phyloP scores from a whole-genome alignment of 2,797 vertebrate species.

The Stomatorhinus walkeri region DNA sequence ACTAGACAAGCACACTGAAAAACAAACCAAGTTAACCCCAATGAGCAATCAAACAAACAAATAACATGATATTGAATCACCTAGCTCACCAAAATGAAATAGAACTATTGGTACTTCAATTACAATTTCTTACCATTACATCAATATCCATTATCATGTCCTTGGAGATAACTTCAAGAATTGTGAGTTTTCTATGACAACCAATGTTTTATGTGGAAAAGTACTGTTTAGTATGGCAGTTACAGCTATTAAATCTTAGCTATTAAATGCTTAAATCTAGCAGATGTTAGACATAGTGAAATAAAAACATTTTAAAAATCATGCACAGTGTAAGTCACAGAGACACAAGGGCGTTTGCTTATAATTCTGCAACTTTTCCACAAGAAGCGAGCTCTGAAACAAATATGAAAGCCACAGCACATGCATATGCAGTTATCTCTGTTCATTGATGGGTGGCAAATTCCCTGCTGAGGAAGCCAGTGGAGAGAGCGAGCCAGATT shows the following conservation, averaged over 20 bases:
- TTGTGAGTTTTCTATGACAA: not conserved
- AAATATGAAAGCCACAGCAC: not conserved
- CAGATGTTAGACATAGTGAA: not conserved
- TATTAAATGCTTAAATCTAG: not conserved
- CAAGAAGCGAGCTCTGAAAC: not conserved
- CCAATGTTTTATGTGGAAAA: not conserved
- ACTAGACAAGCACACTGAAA: not conserved
- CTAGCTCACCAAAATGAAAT: not conserved
- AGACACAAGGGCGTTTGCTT: not conserved
- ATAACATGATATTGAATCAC: not conserved
- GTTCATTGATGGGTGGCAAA: not conserved
- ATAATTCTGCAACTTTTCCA: constrained; percentile 10
- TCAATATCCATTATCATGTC: not conserved
- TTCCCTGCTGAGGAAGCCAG: not conserved
- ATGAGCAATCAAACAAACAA: not conserved
- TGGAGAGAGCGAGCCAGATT: not conserved
- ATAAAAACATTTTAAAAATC: not conserved
- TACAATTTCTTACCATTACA: not conserved
- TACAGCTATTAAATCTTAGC: not conserved
- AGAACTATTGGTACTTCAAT: not conserved
- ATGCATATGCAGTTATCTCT: not conserved
- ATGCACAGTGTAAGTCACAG: not conserved
- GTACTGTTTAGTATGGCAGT: not conserved
- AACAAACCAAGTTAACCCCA: not conserved
- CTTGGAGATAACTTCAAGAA: not conserved